Percentiles rank a stretch among this genome's conserved stretches.
Conservation (phyloP, 2,797 vertebrate species). For the Coreius guichenoti region DNA sequence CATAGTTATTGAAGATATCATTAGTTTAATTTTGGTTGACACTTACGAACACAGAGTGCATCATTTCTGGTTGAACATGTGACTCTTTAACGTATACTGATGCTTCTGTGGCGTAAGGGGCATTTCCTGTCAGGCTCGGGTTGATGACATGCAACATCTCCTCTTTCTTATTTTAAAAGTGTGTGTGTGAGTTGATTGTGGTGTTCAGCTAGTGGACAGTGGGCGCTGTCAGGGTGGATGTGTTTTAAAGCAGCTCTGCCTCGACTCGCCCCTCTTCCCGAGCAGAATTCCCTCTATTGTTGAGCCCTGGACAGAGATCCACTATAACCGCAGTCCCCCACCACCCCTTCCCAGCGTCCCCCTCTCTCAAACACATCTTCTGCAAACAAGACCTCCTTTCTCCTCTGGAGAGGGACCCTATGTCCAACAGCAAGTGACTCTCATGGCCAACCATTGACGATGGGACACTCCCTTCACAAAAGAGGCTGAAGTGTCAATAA, state of each 20-base stretch:
- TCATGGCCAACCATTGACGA: slow-evolving; percentile 92
- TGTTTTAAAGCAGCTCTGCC: background rate
- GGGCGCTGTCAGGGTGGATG: background rate
- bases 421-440: slow-evolving; percentile 93
- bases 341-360: slow-evolving; percentile 57
- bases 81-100: background rate
- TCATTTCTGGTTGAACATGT: background rate
- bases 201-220: background rate
- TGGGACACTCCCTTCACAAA: slow-evolving; percentile 91
- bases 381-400: slow-evolving; percentile 93
- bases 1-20: background rate
- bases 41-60: background rate
- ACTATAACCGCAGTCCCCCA: slow-evolving; percentile 80
- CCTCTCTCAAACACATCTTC: slow-evolving; percentile 84
- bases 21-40: background rate
- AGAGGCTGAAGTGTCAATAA: slow-evolving; percentile 93
- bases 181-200: background rate
- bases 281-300: slow-evolving; percentile 85
- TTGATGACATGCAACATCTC: background rate
- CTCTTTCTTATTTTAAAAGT: background rate
- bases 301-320: slow-evolving; percentile 83
- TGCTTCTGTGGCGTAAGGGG: background rate
- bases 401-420: slow-evolving; percentile 95
- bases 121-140: background rate
- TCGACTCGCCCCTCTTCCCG: background rate